A percentile compares a stretch with the other conserved stretches of the same genome.
These are phyloP conservation scores for Meloidogyne hapla DNA, from an alignment of 1,140 invertebrate species.

Conservation along the genomic window DNA sequence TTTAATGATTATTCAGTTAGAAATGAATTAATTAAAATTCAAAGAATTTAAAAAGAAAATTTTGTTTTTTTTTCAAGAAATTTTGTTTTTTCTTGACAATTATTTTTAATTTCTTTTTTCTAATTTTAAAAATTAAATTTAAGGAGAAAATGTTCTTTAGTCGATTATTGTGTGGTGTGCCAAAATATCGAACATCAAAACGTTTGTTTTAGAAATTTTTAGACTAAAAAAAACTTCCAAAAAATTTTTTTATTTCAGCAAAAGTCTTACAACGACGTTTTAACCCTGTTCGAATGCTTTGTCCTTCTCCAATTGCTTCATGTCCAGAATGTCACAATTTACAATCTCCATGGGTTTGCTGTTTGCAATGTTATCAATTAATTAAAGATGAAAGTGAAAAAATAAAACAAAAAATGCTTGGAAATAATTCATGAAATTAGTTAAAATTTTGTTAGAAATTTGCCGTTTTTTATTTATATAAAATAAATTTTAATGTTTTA, in stretches of 20 bases:
- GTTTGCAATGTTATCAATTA: not conserved
- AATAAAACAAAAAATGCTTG: not conserved
- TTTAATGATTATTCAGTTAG: not conserved
- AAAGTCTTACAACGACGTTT: not conserved
- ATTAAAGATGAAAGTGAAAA: not conserved
- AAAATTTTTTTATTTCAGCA: not conserved
- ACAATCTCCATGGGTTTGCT: slow-evolving; percentile 4
- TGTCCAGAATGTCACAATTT: slow-evolving; percentile 5
- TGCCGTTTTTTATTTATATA: no score
- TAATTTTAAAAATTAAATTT: not conserved
- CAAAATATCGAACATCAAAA: slow-evolving; percentile 1
- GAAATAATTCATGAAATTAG: not conserved
- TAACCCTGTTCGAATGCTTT: not conserved
- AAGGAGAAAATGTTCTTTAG: not conserved
- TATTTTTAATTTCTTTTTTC: not conserved
- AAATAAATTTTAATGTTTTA: no score
- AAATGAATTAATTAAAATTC: not conserved
- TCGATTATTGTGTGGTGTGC: not conserved
- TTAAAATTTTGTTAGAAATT: no score
- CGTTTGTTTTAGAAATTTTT: not conserved
- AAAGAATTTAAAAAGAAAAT: not conserved
- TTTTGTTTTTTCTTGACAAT: not conserved
- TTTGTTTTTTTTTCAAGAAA: not conserved
- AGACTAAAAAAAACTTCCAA: not conserved
- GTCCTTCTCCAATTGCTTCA: not conserved